Conservation (phyloP, 2,888 invertebrate genomes). For the Timema cristinae region DNA sequence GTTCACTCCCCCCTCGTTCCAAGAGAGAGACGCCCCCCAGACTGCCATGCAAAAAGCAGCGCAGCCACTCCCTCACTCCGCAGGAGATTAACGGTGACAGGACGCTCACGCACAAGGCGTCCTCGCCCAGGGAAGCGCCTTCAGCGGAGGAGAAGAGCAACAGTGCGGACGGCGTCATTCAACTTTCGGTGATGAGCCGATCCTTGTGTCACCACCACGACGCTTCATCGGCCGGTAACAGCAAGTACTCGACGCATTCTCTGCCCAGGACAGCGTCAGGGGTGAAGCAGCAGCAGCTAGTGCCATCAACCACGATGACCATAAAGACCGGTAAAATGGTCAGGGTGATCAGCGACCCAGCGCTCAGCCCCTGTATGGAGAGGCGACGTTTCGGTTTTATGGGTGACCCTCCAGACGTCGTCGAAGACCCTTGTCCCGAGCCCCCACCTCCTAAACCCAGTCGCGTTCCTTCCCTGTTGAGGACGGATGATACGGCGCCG, state of each 20-base stretch:
- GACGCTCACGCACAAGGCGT: constrained; percentile 40
- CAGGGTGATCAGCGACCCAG: constrained; percentile 58
- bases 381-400: constrained; percentile 37
- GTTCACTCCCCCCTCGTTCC: constrained; percentile 56
- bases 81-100: constrained; percentile 44
- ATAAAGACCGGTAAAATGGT: constrained; percentile 44
- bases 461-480: constrained; percentile 42
- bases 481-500: constrained; percentile 51
- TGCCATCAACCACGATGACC: constrained; percentile 37
- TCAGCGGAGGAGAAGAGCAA: constrained; percentile 57
- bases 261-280: constrained; percentile 44
- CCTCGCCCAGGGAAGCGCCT: not conserved
- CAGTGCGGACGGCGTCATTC: constrained; percentile 67
- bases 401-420: constrained; percentile 22
- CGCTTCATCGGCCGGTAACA: constrained; percentile 21
- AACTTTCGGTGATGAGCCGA: constrained; percentile 41
- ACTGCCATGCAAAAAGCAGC: constrained; percentile 56
- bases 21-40: constrained; percentile 48
- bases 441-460: constrained; percentile 44
- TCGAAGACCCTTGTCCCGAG: constrained; percentile 19
- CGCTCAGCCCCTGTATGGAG: constrained; percentile 55
- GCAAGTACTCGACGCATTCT: constrained; percentile 57
- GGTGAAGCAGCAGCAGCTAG: constrained; percentile 12
- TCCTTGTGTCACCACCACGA: constrained; percentile 20
- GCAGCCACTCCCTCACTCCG: constrained; percentile 76